These are phyloP conservation scores for Alloplasta piceator DNA, from an alignment of 2,888 invertebrate genomes.

Conservation along the genomic window DNA sequence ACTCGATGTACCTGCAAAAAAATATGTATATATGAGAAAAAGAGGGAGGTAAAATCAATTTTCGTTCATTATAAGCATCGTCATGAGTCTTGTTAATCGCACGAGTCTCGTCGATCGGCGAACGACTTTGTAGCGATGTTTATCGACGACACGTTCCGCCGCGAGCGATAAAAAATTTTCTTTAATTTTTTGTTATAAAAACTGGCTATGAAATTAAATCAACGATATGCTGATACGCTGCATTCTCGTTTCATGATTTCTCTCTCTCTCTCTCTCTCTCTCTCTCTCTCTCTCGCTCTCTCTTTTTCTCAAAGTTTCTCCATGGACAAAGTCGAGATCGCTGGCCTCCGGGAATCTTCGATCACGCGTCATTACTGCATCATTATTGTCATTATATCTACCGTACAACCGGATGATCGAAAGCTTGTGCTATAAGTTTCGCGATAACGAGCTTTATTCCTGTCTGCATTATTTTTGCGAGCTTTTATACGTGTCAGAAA, in stretches of 20 bases:
- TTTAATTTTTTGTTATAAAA: slow-evolving; percentile 23
- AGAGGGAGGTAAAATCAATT: slow-evolving; percentile 13
- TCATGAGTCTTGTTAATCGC: not conserved
- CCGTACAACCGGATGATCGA: slow-evolving; percentile 53
- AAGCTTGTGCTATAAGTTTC: slow-evolving; percentile 15
- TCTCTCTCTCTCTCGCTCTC: not conserved
- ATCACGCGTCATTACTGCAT: slow-evolving; percentile 58
- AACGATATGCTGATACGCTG: slow-evolving; percentile 55
- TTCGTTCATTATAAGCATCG: slow-evolving; percentile 37
- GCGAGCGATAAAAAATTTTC: slow-evolving; percentile 35
- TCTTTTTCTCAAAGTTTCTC: slow-evolving; percentile 8
- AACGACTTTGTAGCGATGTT: slow-evolving; percentile 36
- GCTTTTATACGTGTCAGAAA: no score
- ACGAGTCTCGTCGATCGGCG: not conserved
- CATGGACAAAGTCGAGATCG: slow-evolving; percentile 37
- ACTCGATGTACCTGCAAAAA: slow-evolving; percentile 92
- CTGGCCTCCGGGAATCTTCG: slow-evolving; percentile 39
- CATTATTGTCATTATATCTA: slow-evolving; percentile 62
- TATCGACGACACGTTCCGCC: slow-evolving; percentile 46
- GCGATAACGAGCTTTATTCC: slow-evolving; percentile 34
- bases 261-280: slow-evolving; percentile 3
- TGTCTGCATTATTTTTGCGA: not conserved
- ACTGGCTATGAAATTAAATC: slow-evolving; percentile 39
- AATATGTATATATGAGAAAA: no score
- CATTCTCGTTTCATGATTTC: not conserved